A percentile compares a stretch with the other conserved stretches of the same genome.
Conservation (phyloP, 2,113 vertebrate species). For the Gymnorhina tibicen region DNA sequence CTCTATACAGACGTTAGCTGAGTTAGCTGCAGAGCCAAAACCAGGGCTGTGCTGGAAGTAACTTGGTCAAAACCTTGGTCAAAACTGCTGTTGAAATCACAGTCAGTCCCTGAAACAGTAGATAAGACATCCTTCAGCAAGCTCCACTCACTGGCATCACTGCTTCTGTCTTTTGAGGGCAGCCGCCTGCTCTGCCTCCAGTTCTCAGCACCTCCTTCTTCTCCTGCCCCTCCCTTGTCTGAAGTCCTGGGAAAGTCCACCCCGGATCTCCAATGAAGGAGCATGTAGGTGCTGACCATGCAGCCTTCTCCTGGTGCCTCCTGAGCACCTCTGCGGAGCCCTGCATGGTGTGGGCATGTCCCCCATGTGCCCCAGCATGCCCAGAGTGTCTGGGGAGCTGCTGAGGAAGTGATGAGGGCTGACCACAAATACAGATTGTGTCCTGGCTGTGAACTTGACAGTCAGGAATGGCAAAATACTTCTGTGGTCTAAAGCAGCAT, state of each 20-base stretch:
- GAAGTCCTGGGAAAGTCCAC: background rate
- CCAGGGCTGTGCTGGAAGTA: background rate
- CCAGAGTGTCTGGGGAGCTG: background rate
- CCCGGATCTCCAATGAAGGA: background rate
- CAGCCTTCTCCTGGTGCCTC: background rate
- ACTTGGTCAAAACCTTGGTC: background rate
- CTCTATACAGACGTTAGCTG: background rate
- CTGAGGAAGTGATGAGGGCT: background rate
- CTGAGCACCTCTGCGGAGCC: background rate
- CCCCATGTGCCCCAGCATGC: rapidly evolving
- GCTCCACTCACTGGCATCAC: background rate
- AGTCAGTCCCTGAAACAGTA: background rate
- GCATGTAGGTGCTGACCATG: rapidly evolving
- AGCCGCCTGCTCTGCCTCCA: background rate
- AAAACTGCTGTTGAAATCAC: background rate
- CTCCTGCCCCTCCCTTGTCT: rapidly evolving
- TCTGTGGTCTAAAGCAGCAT: background rate
- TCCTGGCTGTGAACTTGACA: background rate
- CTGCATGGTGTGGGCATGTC: rapidly evolving
- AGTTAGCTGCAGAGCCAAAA: background rate
- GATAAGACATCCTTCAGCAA: background rate
- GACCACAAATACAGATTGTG: background rate
- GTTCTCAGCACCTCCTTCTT: background rate
- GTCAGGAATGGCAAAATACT: background rate
- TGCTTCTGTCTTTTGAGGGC: background rate